Percentiles rank a stretch among this genome's conserved stretches.
Conservation (phyloP, 2,113 vertebrate species). For the Ceyx melanurus region DNA sequence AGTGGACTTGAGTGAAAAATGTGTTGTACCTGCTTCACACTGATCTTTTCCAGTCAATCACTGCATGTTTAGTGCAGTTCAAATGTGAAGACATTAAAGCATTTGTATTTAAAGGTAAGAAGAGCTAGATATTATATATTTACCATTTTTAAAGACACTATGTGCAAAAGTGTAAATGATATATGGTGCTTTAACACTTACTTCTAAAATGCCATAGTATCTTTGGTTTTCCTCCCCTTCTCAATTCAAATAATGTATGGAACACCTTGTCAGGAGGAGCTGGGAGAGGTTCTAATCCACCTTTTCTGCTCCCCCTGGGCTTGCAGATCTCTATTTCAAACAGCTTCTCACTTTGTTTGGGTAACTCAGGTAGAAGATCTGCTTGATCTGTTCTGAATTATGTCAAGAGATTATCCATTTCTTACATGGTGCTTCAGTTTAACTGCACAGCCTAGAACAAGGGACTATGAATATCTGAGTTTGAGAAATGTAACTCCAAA, state of each 20-base stretch:
- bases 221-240: background rate
- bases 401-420: background rate
- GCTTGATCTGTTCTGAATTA: background rate
- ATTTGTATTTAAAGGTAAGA: background rate
- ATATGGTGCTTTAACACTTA: background rate
- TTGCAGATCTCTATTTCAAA: background rate
- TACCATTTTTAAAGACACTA: background rate
- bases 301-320: background rate
- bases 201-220: background rate
- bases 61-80: background rate
- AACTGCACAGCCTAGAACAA: background rate
- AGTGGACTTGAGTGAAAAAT: background rate
- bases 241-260: background rate
- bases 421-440: background rate
- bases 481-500: background rate
- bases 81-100: background rate
- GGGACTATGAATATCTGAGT: background rate
- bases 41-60: background rate
- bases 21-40: background rate
- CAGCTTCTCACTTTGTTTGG: background rate
- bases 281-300: background rate
- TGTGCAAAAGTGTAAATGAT: background rate
- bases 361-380: background rate
- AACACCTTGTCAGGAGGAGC: background rate
- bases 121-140: background rate